Conservation (phyloP, 1,140 invertebrate species). For the Chymomyza costata region DNA sequence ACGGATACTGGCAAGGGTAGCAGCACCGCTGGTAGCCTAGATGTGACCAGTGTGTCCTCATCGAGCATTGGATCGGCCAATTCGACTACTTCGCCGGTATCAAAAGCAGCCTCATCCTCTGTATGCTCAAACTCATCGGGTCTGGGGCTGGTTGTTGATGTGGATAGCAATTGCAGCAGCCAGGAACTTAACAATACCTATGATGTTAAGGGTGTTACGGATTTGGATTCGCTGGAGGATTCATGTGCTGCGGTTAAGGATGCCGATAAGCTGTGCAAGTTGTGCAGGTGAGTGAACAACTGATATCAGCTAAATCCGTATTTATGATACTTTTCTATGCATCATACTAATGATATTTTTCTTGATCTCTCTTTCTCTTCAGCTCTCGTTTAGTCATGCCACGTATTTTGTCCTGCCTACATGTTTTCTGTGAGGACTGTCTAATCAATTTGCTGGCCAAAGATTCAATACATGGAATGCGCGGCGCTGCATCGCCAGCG, state of each 20-base stretch:
- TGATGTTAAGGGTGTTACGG: constrained; percentile 44
- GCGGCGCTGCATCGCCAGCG: constrained; percentile 61
- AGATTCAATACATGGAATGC: constrained; percentile 78
- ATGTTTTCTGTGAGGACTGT: constrained; percentile 94
- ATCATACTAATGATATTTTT: background rate
- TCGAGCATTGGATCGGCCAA: constrained; percentile 47
- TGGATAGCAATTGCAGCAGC: constrained; percentile 47
- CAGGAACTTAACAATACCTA: constrained; percentile 53
- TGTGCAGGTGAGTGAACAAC: constrained; percentile 60
- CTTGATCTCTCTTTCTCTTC: constrained; percentile 4
- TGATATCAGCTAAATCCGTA: background rate
- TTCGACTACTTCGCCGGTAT: constrained; percentile 42
- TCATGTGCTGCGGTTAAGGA: constrained; percentile 63
- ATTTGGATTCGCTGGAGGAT: constrained; percentile 66
- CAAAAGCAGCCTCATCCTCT: constrained; percentile 22
- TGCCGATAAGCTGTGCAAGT: constrained; percentile 59
- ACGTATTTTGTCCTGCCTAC: constrained; percentile 91
- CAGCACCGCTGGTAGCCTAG: constrained; percentile 48
- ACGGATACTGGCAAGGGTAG: constrained; percentile 60
- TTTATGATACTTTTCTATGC: too few relatives aligned
- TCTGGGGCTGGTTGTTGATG: constrained; percentile 53
- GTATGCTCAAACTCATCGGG: constrained; percentile 42
- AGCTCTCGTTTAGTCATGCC: constrained; percentile 83
- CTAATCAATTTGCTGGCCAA: constrained; percentile 86
- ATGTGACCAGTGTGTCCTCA: constrained; percentile 52